These are phyloP conservation scores for Nyctalus aviator DNA, from an alignment of 2,797 vertebrate species.

Conservation along the genomic window DNA sequence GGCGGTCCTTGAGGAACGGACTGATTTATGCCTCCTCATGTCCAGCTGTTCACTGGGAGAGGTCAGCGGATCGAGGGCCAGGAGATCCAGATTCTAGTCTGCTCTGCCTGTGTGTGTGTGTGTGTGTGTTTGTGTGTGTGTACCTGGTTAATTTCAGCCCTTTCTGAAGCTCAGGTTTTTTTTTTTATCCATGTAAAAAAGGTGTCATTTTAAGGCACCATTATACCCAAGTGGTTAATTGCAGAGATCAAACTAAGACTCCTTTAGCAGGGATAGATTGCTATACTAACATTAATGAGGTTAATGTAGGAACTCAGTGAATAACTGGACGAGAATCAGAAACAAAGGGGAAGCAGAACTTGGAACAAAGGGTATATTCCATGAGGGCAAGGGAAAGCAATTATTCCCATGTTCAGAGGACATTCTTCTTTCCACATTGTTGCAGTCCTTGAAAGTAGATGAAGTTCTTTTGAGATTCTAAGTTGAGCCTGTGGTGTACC, in stretches of 20 bases:
- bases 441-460: not conserved
- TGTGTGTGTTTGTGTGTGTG: not conserved
- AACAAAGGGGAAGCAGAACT: not conserved
- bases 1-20: not conserved
- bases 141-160: not conserved
- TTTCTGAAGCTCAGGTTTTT: not conserved
- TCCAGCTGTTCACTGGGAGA: not conserved
- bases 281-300: not conserved
- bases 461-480: not conserved
- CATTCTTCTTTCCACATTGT: not conserved
- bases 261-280: not conserved
- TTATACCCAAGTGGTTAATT: not conserved
- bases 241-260: not conserved
- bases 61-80: not conserved
- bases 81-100: not conserved
- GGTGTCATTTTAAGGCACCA: not conserved
- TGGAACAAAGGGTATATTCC: not conserved
- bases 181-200: not conserved
- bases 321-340: not conserved
- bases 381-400: not conserved
- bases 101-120: not conserved
- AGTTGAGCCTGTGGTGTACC: not conserved
- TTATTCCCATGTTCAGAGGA: not conserved
- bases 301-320: not conserved
- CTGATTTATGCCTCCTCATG: not conserved